phyloP scores from a whole-genome alignment of 1,140 invertebrate species.

The Battus philenor region DNA sequence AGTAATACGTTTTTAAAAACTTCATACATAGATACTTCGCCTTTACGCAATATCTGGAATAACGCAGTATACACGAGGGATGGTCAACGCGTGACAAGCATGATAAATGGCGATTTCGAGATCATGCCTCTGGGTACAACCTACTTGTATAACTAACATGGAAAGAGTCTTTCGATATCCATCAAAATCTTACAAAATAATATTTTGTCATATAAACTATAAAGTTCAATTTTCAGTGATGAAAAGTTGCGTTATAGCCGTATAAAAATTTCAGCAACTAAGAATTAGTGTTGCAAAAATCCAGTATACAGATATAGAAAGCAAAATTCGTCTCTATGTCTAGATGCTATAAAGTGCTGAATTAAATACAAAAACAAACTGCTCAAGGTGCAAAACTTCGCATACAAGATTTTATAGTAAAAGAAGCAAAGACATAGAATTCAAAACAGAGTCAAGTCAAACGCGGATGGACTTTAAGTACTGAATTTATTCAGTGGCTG shows the following conservation, averaged over 20 bases:
- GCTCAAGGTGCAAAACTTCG: slow-evolving; percentile 42
- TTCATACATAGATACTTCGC: slow-evolving; percentile 10
- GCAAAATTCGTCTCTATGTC: slow-evolving; percentile 29
- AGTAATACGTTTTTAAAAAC: background rate
- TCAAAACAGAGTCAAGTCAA: slow-evolving; percentile 53
- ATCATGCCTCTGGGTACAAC: slow-evolving; percentile 60
- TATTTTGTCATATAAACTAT: slow-evolving; percentile 20
- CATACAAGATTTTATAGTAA: slow-evolving; percentile 28
- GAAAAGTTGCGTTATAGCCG: slow-evolving; percentile 24
- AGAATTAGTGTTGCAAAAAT: slow-evolving; percentile 61
- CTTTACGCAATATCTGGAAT: slow-evolving; percentile 35
- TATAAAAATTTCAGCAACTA: slow-evolving; percentile 49
- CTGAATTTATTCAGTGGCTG: slow-evolving; percentile 49
- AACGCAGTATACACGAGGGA: slow-evolving; percentile 60
- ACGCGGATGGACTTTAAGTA: slow-evolving; percentile 51
- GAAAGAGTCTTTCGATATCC: too few relatives aligned
- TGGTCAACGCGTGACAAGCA: slow-evolving; percentile 69
- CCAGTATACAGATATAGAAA: slow-evolving; percentile 30
- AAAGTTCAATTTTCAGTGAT: slow-evolving; percentile 27
- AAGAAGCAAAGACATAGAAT: slow-evolving; percentile 53
- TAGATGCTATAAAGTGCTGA: slow-evolving; percentile 29
- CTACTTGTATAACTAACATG: slow-evolving; percentile 42
- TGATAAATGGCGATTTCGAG: slow-evolving; percentile 65
- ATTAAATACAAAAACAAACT: slow-evolving; percentile 17
- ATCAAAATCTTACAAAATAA: slow-evolving; percentile 36